Evolutionary conservation across 53 echinoderm and acorn worm species (phyloP), one percentile per base, ranked within the genome.

Genomic region (Stichopus horrens): DNA sequence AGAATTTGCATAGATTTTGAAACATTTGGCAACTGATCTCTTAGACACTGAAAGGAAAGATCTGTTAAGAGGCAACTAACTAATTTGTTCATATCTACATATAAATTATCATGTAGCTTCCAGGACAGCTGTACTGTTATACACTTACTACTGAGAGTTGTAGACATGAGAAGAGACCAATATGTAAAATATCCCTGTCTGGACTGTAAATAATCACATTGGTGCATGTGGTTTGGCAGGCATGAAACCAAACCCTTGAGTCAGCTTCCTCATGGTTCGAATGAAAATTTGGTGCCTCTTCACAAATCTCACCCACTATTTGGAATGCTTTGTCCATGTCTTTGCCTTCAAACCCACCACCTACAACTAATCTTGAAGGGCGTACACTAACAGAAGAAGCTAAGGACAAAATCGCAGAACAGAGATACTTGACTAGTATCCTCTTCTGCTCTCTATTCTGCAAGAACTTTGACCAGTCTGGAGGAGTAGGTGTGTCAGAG

Each of bases 251-350:
- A 8, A 92, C 92, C 37, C 90, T 57, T 9, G 86, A 86, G 65
- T 92, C 92, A 9, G 74, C 79, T 66, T 92, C 92, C 56, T 92
- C 92, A 81, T 92, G 92, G 54, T 89, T 79, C 4, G 89, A 75
- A 55, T 21, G n/a, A 16, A 57, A 90, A 5, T 75, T 65, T 23
- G 73, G 54, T 7, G 23, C 76, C 19, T 75, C 73, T 14, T 20
- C 11, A 5, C n/a, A 20, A 9, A 71, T 52, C 10, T 54, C 76
- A 76, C 57, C 11, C 7, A 7, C 7, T 8, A 86, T 19, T 52
- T 58, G 65, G 56, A 57, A 90, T 16, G 75, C 86, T 60, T 90
- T 83, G 21, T 90, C 90, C 4, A 63, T 76, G 16, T 90, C 54
- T 11, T 59, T 66, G 14, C 90, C 90, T 58, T 90, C 90, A 86